Evolutionary conservation across 2,888 invertebrate genomes (phyloP), one percentile per base, ranked within the genome.

Genomic region (Lissonota sp.): DNA sequence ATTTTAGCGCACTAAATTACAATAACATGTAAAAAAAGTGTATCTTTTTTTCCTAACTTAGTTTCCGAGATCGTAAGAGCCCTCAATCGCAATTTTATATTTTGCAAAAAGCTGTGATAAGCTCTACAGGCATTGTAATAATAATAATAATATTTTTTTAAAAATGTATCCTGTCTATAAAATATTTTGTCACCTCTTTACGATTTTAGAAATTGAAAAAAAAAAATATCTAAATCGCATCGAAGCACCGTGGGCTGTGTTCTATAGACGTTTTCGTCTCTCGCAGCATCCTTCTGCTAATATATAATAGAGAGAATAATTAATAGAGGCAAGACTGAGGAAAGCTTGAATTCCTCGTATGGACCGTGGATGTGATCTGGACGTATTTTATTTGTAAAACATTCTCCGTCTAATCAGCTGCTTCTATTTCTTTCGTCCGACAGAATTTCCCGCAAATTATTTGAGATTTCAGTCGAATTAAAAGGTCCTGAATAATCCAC

Each of bases 291-390:
- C n/a, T n/a, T n/a, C n/a, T n/a, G n/a, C n/a, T n/a, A n/a, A n/a
- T n/a, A n/a, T n/a, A n/a, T n/a, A n/a, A n/a, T n/a, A n/a, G n/a
- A n/a, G n/a, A n/a, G n/a, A 44, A 63, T 49, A 64, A 44, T 55
- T 39, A 60, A 66, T 77, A 40, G 55, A 60, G 73, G 76, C 79
- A 73, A 82, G 76, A 66, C 60, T n/a, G n/a, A 53, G 58, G 40
- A 62, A 67, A 67, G 46, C 67, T 71, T 80, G 49, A 55, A 53
- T 55, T 39, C 64, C 63, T 63, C 63, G 60, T 73, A 71, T 81
- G 81, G 66, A 81, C 74, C 74, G 81, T 81, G 39, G n/a, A 51
- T 72, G 66, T 76, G 63, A 74, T 77, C 77, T 77, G 83, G 80
- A 77, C 76, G 76, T 80, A 66, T 83, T 77, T 69, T 63, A 55